Base-by-base conservation (phyloP, 2,797 vertebrate species). In the Oceanodroma leucorhoa region DNA sequence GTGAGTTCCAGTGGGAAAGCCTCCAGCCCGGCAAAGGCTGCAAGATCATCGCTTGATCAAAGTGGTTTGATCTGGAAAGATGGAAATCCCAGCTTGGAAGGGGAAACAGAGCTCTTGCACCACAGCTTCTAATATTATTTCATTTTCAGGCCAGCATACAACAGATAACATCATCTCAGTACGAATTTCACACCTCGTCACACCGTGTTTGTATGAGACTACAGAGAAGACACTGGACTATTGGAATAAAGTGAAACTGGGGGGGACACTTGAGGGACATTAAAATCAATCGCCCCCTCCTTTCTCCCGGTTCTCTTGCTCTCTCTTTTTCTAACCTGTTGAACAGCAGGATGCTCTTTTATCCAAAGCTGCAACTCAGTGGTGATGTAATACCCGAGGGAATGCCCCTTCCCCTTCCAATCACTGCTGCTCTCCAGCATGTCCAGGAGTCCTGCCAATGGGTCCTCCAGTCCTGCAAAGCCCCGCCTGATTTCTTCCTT, bases 331-430 rank as follows among this genome's bases (percentile, higher is more conserved):
- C 96, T 95, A 91, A 98, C 98, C 97, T 96, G 84, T 26, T 64
- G 89, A 51, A 15, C 61, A 61, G 41, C 46, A 16, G 93, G 96
- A 87, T 77, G 86, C 15, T 91, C 89, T 86, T 87, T 87, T 22
- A 97, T 93, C 97, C 98, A 97, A 46, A 62, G 72, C n/a, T 96
- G 89, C 48, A 97, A 19, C 89, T 97, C 97, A 0, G 18, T 41
- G 77, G 79, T 62, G 41, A 98, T 89, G 93, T 61, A 92, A 90
- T 91, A 81, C 32, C 90, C 89, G 7, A 97, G 89, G 55, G 94
- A 95, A 62, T 81, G 87, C 30, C 94, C 95, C 57, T 90, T 96
- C 46, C 88, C 78, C 66, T 48, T 75, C 67, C 76, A 79, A 2
- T 64, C 81, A 5, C 12, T 29, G 67, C 81, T 76, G 71, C 18